phyloP scores from a whole-genome alignment of 2,797 vertebrate genomes.

The Chelidonichthys spinosus region DNA sequence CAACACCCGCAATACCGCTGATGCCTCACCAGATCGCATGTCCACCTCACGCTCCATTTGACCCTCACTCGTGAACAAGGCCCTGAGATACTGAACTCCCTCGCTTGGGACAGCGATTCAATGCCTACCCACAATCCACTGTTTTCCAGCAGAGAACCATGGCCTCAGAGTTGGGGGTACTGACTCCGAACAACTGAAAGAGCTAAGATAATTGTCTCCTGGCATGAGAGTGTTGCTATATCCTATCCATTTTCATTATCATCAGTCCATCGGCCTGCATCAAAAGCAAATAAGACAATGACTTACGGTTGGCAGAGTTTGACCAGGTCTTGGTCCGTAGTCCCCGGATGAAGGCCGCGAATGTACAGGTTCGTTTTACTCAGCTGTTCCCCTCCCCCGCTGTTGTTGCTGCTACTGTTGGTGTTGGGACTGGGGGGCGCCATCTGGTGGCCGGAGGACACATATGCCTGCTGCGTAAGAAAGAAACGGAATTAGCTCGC shows the following conservation, averaged over 20 bases:
- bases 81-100: too few relatives aligned
- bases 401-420: slow-evolving; percentile 86
- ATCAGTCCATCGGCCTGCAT: not conserved
- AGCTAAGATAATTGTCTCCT: not conserved
- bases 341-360: slow-evolving; percentile 92
- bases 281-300: not conserved
- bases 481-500: slow-evolving; percentile 28
- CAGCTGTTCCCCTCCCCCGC: slow-evolving; percentile 88
- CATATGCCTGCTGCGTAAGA: slow-evolving; percentile 88
- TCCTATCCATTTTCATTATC: not conserved
- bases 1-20: too few relatives aligned
- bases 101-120: too few relatives aligned
- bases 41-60: too few relatives aligned
- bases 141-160: not conserved
- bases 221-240: not conserved
- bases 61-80: too few relatives aligned
- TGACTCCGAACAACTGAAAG: not conserved
- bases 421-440: slow-evolving; percentile 91
- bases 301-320: slow-evolving; percentile 97
- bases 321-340: slow-evolving; percentile 95
- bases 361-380: slow-evolving; percentile 98
- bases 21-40: too few relatives aligned
- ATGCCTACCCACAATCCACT: too few relatives aligned
- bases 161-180: not conserved
- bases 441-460: slow-evolving; percentile 92